Evolutionary conservation across 1,140 invertebrate species (phyloP).

Genomic region (Cydia pomonella): DNA sequence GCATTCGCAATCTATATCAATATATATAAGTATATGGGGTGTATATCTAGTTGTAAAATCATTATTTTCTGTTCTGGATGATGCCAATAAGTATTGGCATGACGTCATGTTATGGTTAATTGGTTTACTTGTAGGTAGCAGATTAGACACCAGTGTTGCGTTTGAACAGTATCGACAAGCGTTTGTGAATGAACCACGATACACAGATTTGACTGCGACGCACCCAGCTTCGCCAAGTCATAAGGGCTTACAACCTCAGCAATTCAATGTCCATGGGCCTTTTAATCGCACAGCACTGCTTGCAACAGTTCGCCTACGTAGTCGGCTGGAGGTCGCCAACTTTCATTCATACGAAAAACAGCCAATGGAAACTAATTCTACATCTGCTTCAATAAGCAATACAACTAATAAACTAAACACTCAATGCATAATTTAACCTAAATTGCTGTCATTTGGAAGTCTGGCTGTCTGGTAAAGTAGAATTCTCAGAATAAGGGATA

Average conservation of each 20-base stretch:
- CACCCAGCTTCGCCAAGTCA: neutral
- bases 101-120: neutral
- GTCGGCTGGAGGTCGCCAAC: slow-evolving; percentile 69
- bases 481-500: neutral
- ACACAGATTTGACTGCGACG: neutral
- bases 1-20: too few species aligned
- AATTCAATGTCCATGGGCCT: neutral
- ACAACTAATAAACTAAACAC: slow-evolving; percentile 21
- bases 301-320: slow-evolving; percentile 74
- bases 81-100: neutral
- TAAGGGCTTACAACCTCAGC: neutral
- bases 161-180: slow-evolving; percentile 17
- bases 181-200: slow-evolving; percentile 73
- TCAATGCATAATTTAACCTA: slow-evolving; percentile 18
- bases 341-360: slow-evolving; percentile 70
- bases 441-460: neutral
- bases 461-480: neutral
- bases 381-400: slow-evolving; percentile 24
- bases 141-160: neutral
- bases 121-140: neutral
- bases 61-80: slow-evolving; percentile 46
- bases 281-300: slow-evolving; percentile 44
- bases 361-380: neutral
- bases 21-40: too few species aligned
- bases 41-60: too few species aligned